phyloP scores from a whole-genome alignment of 2,888 invertebrate species.

The Drosophila acutilabella region DNA sequence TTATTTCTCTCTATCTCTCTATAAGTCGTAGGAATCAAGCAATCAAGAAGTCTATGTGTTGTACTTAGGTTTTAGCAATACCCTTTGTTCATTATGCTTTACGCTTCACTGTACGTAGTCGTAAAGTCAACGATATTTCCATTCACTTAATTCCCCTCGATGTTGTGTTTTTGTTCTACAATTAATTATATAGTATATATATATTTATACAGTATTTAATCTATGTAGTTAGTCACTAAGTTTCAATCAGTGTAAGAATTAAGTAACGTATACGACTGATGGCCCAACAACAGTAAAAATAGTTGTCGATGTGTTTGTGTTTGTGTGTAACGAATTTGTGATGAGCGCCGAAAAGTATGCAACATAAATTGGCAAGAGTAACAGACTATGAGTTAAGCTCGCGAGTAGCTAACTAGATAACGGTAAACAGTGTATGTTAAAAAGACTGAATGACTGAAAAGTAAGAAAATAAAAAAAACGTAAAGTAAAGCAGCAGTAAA shows the following conservation, averaged over 20 bases:
- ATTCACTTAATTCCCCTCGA: slow-evolving; percentile 41
- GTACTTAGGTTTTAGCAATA: slow-evolving; percentile 73
- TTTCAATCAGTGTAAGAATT: slow-evolving; percentile 45
- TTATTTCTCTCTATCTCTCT: slow-evolving; percentile 53
- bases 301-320: slow-evolving; percentile 39
- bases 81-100: slow-evolving; percentile 56
- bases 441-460: slow-evolving; percentile 73
- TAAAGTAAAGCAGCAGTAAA: slow-evolving; percentile 25
- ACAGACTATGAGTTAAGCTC: slow-evolving; percentile 13
- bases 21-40: slow-evolving; percentile 59
- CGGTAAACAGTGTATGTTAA: slow-evolving; percentile 59
- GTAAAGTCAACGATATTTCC: slow-evolving; percentile 14
- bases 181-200: slow-evolving; percentile 24
- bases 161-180: slow-evolving; percentile 74
- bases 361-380: slow-evolving; percentile 21
- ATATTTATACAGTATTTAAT: slow-evolving; percentile 22
- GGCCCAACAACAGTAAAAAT: slow-evolving; percentile 31
- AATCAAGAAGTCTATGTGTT: slow-evolving; percentile 60
- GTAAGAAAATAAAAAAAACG: slow-evolving; percentile 33
- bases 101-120: slow-evolving; percentile 40
- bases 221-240: slow-evolving; percentile 52
- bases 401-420: slow-evolving; percentile 29
- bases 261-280: slow-evolving; percentile 57
- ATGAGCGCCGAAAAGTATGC: slow-evolving; percentile 62
- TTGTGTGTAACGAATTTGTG: slow-evolving; percentile 66